phyloP scores from a whole-genome alignment of 1,140 invertebrate genomes.

The Myzus persicae region DNA sequence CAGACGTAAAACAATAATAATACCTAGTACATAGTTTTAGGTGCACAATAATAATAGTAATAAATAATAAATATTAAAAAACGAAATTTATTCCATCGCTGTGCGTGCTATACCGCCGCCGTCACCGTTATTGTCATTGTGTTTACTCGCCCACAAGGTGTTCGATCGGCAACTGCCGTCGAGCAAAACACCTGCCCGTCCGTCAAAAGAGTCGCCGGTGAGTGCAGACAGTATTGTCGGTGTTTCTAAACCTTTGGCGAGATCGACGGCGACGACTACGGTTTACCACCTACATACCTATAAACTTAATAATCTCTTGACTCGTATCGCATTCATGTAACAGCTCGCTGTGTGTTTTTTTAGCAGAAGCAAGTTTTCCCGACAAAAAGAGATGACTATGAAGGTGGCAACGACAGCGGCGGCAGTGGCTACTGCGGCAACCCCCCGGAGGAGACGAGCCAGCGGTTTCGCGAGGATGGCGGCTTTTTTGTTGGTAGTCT shows the following conservation, averaged over 20 bases:
- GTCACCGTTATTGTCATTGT: not conserved
- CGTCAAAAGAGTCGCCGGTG: not conserved
- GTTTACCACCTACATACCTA: not conserved
- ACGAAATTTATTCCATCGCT: not conserved
- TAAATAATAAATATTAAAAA: not conserved
- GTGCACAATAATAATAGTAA: not conserved
- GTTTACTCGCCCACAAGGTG: not conserved
- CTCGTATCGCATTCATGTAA: not conserved
- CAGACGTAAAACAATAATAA: not conserved
- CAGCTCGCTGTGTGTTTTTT: not conserved
- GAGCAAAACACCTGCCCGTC: constrained; percentile 7
- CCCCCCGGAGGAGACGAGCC: not conserved
- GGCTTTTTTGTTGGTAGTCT: not conserved
- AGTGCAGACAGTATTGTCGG: not conserved
- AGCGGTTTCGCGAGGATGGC: not conserved
- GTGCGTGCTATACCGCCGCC: not conserved
- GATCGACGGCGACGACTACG: not conserved
- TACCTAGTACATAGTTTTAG: not conserved
- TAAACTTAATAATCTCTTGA: not conserved
- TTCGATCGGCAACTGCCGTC: not conserved
- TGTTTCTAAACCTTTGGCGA: not conserved
- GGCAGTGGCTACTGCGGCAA: not conserved
- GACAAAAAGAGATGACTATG: not conserved
- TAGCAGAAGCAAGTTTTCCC: not conserved
- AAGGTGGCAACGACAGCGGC: not conserved